A percentile compares a stretch with the other conserved stretches of the same genome.
These are phyloP conservation scores for Drosophila kokeensis DNA, from an alignment of 2,888 invertebrate genomes.

Conservation along the genomic window DNA sequence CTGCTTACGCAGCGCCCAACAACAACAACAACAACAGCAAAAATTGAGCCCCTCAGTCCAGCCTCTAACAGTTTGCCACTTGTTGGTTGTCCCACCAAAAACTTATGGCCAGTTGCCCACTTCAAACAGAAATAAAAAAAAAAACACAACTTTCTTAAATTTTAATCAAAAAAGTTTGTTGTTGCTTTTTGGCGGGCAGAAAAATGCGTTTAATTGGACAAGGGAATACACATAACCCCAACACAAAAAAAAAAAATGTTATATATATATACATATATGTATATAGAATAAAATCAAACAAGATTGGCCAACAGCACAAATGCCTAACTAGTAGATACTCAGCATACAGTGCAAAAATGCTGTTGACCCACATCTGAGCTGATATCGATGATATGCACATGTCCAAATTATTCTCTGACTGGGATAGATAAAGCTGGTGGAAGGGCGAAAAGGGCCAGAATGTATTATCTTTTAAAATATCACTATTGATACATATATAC, in stretches of 20 bases:
- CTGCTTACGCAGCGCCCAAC: conserved; percentile 57
- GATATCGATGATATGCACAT: not conserved
- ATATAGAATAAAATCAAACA: not conserved
- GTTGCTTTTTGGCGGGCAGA: conserved; percentile 59
- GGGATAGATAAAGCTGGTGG: not conserved
- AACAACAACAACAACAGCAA: conserved; percentile 12
- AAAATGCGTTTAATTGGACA: conserved; percentile 76
- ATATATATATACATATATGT: too few relatives aligned
- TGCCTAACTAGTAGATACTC: not conserved
- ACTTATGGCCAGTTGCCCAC: conserved; percentile 38
- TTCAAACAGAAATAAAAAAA: conserved; percentile 34
- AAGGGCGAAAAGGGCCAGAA: not conserved
- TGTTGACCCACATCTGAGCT: not conserved
- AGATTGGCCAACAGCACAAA: not conserved
- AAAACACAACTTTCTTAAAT: conserved; percentile 57
- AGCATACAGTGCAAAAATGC: not conserved
- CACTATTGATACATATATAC: not conserved
- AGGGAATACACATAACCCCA: conserved; percentile 66
- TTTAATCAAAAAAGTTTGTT: conserved; percentile 76
- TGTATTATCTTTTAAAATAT: not conserved
- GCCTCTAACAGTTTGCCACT: conserved; percentile 42
- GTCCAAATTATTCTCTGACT: not conserved
- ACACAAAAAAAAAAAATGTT: not conserved
- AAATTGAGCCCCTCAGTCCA: conserved; percentile 10
- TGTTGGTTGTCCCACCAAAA: conserved; percentile 48